Base-by-base conservation (phyloP, 2,797 vertebrate genomes). In the Poecile montanus region DNA sequence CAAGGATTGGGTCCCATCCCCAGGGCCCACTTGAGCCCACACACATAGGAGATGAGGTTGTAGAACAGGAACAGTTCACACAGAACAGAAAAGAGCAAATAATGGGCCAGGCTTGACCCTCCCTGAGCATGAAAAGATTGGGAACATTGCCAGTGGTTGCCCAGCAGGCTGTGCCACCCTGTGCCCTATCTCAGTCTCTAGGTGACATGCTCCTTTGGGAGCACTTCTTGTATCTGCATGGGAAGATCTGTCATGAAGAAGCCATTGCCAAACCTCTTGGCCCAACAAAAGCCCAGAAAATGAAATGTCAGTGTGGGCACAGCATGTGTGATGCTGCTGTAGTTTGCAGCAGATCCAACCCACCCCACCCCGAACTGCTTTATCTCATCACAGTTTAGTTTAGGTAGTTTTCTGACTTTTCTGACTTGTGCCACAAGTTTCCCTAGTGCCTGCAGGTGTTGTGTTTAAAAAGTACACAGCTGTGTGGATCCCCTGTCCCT, bases 401-500 rank as follows among this genome's bases (percentile, higher is more conserved):
- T 16, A 22, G 42, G 29, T 12, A 12, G 10, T 70, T 82, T 88
- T 65, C 51, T 21, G 68, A 34, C 58, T 26, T 29, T 36, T 36
- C 36, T 40, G 38, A 40, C 32, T 11, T 19, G 2, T 7, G 21
- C 47, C 40, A 26, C 1, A 4, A 1, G 4, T 63, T 80, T 82
- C 42, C 29, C 16, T 15, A 44, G 32, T 16, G 15, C 61, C 32
- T 61, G 4, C 23, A 85, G 9, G 32, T 85, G 47, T 32, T 0
- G 0, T 26, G 21, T 74, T 92, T 67, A 77, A 85, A 74, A 2
- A 3, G 0, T 0, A 9, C 54, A 58, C 51, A 57, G 16, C 23
- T 0, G 0, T 0, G 0, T 10, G 6, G 26, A 32, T n/a, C 13
- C 11, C 44, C 7, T 2, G 0, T 70, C 70, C 48, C 30, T 22